Evolutionary conservation across 2,888 invertebrate genomes (phyloP), one percentile per base, ranked within the genome.

Genomic region (Tolmerus cingulatus): DNA sequence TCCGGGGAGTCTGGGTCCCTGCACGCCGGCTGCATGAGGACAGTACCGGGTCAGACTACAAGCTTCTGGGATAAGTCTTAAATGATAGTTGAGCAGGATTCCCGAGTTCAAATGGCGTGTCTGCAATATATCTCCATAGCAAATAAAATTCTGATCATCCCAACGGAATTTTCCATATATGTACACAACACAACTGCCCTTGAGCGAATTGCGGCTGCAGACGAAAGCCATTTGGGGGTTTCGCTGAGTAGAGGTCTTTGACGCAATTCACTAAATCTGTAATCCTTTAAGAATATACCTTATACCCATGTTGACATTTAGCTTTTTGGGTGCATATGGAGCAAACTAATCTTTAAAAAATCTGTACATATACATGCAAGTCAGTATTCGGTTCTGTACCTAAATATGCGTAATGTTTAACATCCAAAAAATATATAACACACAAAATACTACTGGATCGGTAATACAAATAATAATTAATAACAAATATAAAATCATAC

Each of bases 61-160:
- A 85, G 43, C 55, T 74, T 74, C 16, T 43, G 23, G 23, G 46
- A 23, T 74, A 85, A 85, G 46, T 40, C 74, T 43, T 34, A 46
- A 85, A 74, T 74, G 85, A 40, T 85, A 30, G 74, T 46, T 85
- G 85, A 85, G 46, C 7, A 46, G 85, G 74, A 74, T 85, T 85
- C 43, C 27, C n/a, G 40, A 46, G 85, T 85, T 74, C 85, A 85
- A 85, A 85, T 85, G 46, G 74, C 85, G 43, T 85, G 85, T 85
- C 85, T 46, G 85, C 85, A 74, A 85, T 85, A 85, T 85, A 74
- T 85, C 85, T 85, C 57, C 57, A 85, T 74, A 43, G 43, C 46
- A 74, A 85, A 85, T 85, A 74, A 85, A 85, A 85, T 74, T 85
- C 74, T 85, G 85, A 85, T 85, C 74, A 43, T 74, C 74, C 46